phyloP scores from a whole-genome alignment of 2,888 invertebrate genomes.

The Chrysolina americana region DNA sequence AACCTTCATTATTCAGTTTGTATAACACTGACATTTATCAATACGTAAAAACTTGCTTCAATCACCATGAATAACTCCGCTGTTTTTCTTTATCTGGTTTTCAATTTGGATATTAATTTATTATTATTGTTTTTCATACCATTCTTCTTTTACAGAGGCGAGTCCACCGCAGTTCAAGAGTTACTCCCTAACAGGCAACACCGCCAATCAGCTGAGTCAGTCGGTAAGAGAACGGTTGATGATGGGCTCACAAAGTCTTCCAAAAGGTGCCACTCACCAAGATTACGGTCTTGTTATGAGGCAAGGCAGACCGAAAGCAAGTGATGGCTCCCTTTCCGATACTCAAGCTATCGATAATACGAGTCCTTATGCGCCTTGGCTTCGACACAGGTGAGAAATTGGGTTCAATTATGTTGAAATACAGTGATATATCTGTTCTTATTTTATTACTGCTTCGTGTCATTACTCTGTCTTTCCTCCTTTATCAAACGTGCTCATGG shows the following conservation, averaged over 20 bases:
- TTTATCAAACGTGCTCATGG: no score
- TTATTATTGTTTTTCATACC: no score
- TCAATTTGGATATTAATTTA: no score
- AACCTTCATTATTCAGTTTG: no score
- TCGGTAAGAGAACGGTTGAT: conserved; percentile 87
- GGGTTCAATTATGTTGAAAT: neutral
- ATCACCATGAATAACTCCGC: no score
- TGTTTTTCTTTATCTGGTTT: no score
- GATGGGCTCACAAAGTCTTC: conserved; percentile 89
- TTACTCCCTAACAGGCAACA: conserved; percentile 87
- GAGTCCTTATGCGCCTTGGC: conserved; percentile 88
- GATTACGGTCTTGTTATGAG: conserved; percentile 68
- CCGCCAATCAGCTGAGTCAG: conserved; percentile 89
- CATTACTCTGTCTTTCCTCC: no score
- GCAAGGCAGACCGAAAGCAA: conserved; percentile 69
- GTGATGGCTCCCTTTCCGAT: conserved; percentile 89
- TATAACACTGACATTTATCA: no score
- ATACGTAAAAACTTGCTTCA: no score
- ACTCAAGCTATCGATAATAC: conserved; percentile 88
- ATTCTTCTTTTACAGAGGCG: conserved; percentile 71
- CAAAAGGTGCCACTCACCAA: conserved; percentile 74
- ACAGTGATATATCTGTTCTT: no score
- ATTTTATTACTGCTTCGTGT: no score
- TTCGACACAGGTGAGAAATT: conserved; percentile 80
- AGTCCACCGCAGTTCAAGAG: conserved; percentile 87